These are phyloP conservation scores for Priocnemis perturbator DNA, from an alignment of 2,888 invertebrate species.

Conservation along the genomic window DNA sequence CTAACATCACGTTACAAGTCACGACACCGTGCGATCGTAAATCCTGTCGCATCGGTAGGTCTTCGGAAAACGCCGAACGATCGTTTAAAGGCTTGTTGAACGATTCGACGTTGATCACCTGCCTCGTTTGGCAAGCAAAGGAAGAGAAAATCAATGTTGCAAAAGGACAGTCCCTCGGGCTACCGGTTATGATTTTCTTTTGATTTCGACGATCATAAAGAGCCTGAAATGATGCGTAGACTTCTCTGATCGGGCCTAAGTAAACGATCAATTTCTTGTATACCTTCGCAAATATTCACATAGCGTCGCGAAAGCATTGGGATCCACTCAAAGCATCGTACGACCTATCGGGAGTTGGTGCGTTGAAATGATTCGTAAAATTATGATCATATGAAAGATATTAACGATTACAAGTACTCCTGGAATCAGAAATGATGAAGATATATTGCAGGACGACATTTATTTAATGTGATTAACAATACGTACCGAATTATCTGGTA, in stretches of 20 bases:
- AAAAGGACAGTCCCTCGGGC: slow-evolving; percentile 28
- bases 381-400: too few species aligned
- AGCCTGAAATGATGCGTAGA: too few species aligned
- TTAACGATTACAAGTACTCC: too few species aligned
- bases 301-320: not conserved
- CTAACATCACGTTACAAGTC: too few species aligned
- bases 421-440: too few species aligned
- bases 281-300: slow-evolving; percentile 6
- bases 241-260: slow-evolving; percentile 31
- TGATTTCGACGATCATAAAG: slow-evolving; percentile 26
- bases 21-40: slow-evolving; percentile 11
- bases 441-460: too few species aligned
- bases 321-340: too few species aligned
- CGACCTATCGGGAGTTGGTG: too few species aligned
- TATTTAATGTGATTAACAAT: too few species aligned
- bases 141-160: slow-evolving; percentile 45
- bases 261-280: slow-evolving; percentile 36
- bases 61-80: slow-evolving; percentile 29
- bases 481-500: too few species aligned
- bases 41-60: slow-evolving; percentile 13
- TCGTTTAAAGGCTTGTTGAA: slow-evolving; percentile 53
- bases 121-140: slow-evolving; percentile 24
- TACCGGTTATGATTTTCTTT: slow-evolving; percentile 45
- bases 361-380: too few species aligned
- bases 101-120: slow-evolving; percentile 21